Evolutionary conservation across 64 coral and sea anemone genomes (phyloP).

Genomic region (Dendronephthya gigantea): DNA sequence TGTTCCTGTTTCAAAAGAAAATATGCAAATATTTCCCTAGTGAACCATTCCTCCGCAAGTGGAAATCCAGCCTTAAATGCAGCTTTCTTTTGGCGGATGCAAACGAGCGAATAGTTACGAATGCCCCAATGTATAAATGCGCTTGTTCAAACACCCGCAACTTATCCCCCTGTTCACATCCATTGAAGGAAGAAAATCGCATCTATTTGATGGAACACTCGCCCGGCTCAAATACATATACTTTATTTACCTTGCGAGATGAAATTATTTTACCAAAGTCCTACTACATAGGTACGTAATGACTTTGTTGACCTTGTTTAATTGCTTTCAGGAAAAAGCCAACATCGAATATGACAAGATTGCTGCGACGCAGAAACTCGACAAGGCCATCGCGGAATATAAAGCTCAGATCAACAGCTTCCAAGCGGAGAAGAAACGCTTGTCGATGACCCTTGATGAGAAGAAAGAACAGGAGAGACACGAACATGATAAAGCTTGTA

Average conservation of each 20-base stretch:
- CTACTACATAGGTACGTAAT: neutral
- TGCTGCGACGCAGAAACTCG: slow-evolving; percentile 64
- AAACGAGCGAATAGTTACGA: too few relatives aligned
- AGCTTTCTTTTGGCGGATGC: too few relatives aligned
- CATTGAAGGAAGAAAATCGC: too few relatives aligned
- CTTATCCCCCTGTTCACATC: too few relatives aligned
- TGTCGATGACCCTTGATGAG: slow-evolving; percentile 85
- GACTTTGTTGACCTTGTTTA: neutral
- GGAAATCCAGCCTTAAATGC: too few relatives aligned
- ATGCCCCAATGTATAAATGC: too few relatives aligned
- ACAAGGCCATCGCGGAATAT: slow-evolving; percentile 69
- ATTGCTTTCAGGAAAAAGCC: slow-evolving; percentile 53
- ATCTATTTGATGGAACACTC: too few relatives aligned
- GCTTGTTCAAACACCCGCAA: too few relatives aligned
- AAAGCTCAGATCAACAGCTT: slow-evolving; percentile 91
- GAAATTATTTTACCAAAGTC: slow-evolving; percentile 66
- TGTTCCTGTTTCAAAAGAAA: too few relatives aligned
- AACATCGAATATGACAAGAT: slow-evolving; percentile 86
- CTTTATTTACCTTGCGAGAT: slow-evolving; percentile 84
- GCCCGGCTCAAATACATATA: too few relatives aligned
- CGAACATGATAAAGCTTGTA: slow-evolving; percentile 84
- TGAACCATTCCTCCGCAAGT: too few relatives aligned
- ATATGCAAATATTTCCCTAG: too few relatives aligned
- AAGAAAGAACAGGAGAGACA: slow-evolving; percentile 78
- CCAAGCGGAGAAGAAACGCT: slow-evolving; percentile 84